Evolutionary conservation across 2,888 invertebrate species (phyloP), one percentile per base, ranked within the genome.

Genomic region (Cantharis nigra): DNA sequence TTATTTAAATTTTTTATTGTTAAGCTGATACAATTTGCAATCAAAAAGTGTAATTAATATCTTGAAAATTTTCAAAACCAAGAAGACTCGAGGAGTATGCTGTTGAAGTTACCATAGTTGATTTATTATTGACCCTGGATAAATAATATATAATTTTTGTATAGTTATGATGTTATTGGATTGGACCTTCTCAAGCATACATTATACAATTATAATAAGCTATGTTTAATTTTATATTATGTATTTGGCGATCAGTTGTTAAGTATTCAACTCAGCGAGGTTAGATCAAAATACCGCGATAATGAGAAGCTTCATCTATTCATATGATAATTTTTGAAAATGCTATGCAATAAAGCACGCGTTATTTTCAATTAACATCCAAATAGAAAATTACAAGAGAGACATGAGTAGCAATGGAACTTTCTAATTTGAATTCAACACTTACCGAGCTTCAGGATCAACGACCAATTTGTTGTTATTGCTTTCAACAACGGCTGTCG

Each of bases 401-500:
- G 49, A n/a, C 49, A 49, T 49, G 49, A 49, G 49, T 49, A 49
- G 49, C 49, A 49, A 49, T 49, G n/a, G 49, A 49, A 49, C 49
- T 49, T 49, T 49, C 71, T 28, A 71, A 71, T 64, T 71, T 62
- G 30, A 49, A 71, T 71, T 71, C 62, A 63, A 72, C 13, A 88
- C 91, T 91, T 84, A 92, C 92, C 92, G 89, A 83, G 89, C 90
- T 78, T 92, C 92, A 81, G 90, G 89, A 74, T 88, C 88, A 78
- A 92, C 90, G 82, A 88, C 90, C 83, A 92, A 88, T 85, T 91
- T 88, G 81, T 87, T 87, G 86, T 91, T 91, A 84, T 87, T 88
- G 84, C 89, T 91, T 84, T 92, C 92, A 77, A 91, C 90, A 81
- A 92, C 89, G 70, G 92, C 91, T 26, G 92, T 91, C 62, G 92